These are phyloP conservation scores for Macheiramphus alcinus DNA, from an alignment of 2,113 vertebrate species.

Conservation along the genomic window DNA sequence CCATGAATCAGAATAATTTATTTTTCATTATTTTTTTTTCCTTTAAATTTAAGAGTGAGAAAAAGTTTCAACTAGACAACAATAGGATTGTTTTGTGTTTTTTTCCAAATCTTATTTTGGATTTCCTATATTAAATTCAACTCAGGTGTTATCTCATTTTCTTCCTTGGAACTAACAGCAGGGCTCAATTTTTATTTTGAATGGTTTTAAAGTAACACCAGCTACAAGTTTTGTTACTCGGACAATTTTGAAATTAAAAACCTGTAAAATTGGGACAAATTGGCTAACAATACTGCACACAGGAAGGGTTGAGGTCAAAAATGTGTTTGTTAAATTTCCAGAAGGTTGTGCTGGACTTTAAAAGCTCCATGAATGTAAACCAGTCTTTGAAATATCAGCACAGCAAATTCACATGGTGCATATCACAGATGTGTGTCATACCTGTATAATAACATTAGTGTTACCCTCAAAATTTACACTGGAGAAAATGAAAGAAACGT, in stretches of 20 bases:
- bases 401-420: background rate
- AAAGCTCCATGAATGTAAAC: conserved; percentile 10
- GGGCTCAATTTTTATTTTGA: background rate
- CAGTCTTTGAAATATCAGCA: background rate
- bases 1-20: conserved; percentile 31
- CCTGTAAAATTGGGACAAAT: conserved; percentile 8
- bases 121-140: background rate
- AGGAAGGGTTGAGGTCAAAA: background rate
- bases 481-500: conserved; percentile 38
- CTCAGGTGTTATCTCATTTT: background rate
- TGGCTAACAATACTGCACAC: background rate
- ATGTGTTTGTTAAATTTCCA: conserved; percentile 2
- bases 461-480: conserved; percentile 15
- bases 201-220: background rate
- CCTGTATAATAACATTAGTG: conserved; percentile 16
- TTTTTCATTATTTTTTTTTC: background rate
- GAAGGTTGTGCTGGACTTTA: background rate
- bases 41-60: background rate
- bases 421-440: background rate
- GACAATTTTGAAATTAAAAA: conserved; percentile 13
- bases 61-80: background rate
- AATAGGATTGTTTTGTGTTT: background rate
- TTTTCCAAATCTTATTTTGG: background rate
- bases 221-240: background rate
- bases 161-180: background rate